A percentile compares a stretch with the other conserved stretches of the same genome.
Evolutionary conservation across 2,113 vertebrate species (phyloP).

Genomic region (Poeciliopsis retropinna): DNA sequence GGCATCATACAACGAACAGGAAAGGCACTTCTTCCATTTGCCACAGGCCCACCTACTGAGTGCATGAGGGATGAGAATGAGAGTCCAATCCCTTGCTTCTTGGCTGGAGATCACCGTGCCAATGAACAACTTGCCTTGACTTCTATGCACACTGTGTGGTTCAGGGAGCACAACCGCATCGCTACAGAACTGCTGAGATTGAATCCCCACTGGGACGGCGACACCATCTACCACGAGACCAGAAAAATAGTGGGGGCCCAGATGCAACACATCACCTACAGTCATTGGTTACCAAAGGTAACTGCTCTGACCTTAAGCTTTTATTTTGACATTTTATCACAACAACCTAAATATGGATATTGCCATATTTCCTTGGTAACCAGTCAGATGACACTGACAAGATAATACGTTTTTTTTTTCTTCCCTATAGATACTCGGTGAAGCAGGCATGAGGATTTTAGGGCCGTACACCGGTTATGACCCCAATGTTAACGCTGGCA

Average conservation of each 20-base stretch:
- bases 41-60: slow-evolving; percentile 93
- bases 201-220: slow-evolving; percentile 98
- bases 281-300: slow-evolving; percentile 94
- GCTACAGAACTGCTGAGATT: slow-evolving; percentile 89
- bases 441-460: slow-evolving; percentile 90
- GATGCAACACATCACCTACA: slow-evolving; percentile 98
- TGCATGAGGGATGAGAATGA: slow-evolving; percentile 97
- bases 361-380: not conserved
- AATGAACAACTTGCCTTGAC: slow-evolving; percentile 96
- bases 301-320: not conserved
- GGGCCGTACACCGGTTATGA: slow-evolving; percentile 89
- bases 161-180: slow-evolving; percentile 96
- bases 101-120: slow-evolving; percentile 95
- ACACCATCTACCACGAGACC: slow-evolving; percentile 97
- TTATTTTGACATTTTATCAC: not conserved
- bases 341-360: not conserved
- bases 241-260: slow-evolving; percentile 95
- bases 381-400: not conserved
- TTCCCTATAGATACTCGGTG: slow-evolving; percentile 85
- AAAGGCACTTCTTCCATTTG: slow-evolving; percentile 94
- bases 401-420: not conserved
- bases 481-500: slow-evolving; percentile 90
- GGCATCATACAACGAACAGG: slow-evolving; percentile 95
- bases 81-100: slow-evolving; percentile 97
- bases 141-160: slow-evolving; percentile 96